These are phyloP conservation scores for Cephus pulcher DNA, from an alignment of 2,888 invertebrate genomes.

Conservation along the genomic window DNA sequence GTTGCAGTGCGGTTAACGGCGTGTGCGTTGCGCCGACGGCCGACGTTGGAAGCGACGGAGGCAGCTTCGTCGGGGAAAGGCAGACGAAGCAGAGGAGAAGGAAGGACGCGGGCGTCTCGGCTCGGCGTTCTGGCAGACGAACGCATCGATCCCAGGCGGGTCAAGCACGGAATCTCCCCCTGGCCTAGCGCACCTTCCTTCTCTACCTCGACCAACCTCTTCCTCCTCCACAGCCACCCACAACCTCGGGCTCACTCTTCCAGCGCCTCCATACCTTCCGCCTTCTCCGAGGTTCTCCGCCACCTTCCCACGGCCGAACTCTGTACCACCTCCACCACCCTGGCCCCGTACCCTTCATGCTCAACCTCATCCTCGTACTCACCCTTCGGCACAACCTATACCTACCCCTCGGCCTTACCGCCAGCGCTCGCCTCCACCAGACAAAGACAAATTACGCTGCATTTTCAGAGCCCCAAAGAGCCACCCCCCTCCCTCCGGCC, in stretches of 20 bases:
- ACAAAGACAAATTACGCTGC: conserved; percentile 67
- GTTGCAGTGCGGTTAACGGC: conserved; percentile 62
- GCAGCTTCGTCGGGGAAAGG: conserved; percentile 34
- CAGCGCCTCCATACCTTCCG: conserved; percentile 19
- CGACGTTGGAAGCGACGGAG: conserved; percentile 56
- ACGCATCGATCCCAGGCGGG: conserved; percentile 67
- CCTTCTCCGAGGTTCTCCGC: neutral
- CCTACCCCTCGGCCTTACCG: conserved; percentile 46
- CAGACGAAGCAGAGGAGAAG: conserved; percentile 37
- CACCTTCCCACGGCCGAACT: neutral
- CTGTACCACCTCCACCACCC: conserved; percentile 1
- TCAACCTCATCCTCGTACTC: conserved; percentile 21
- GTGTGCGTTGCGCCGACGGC: conserved; percentile 62
- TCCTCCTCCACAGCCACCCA: conserved; percentile 23
- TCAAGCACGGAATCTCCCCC: conserved; percentile 65
- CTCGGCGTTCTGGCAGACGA: conserved; percentile 65
- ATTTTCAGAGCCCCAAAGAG: conserved; percentile 65
- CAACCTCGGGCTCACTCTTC: conserved; percentile 22
- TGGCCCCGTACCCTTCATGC: conserved; percentile 17
- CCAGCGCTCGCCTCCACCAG: conserved; percentile 58
- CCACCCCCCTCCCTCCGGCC: conserved; percentile 28
- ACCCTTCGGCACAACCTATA: conserved; percentile 9
- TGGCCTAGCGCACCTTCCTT: conserved; percentile 29
- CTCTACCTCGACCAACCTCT: conserved; percentile 23
- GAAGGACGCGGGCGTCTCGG: conserved; percentile 63